Percentiles rank a stretch among this genome's conserved stretches.
Evolutionary conservation across 2,888 invertebrate genomes (phyloP).

Genomic region (Orchestes rusci): DNA sequence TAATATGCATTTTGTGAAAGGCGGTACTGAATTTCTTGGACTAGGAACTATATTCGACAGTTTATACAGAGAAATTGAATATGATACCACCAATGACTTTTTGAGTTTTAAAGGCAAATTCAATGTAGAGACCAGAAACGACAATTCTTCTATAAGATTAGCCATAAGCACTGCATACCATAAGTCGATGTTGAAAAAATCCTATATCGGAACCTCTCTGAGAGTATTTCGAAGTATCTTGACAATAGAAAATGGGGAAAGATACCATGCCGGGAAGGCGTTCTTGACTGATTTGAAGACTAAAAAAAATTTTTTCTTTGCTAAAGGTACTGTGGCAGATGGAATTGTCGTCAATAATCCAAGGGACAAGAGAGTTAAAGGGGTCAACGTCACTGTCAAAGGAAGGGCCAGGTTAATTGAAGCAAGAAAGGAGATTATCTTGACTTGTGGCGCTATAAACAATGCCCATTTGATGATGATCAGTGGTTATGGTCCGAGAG

Average conservation of each 20-base stretch:
- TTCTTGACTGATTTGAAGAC: slow-evolving; percentile 69
- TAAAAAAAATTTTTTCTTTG: slow-evolving; percentile 66
- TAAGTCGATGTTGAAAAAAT: background rate
- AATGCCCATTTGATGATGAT: slow-evolving; percentile 56
- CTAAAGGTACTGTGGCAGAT: slow-evolving; percentile 64
- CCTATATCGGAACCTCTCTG: slow-evolving; percentile 9
- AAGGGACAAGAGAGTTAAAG: slow-evolving; percentile 47
- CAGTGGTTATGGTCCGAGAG: slow-evolving; percentile 50
- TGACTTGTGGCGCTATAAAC: slow-evolving; percentile 53
- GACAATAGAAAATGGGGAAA: slow-evolving; percentile 25
- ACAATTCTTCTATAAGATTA: background rate
- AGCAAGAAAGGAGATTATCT: slow-evolving; percentile 45
- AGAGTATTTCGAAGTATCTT: slow-evolving; percentile 24
- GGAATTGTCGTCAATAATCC: slow-evolving; percentile 56
- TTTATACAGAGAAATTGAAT: too few species aligned
- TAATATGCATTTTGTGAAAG: slow-evolving; percentile 42
- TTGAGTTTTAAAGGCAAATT: slow-evolving; percentile 10
- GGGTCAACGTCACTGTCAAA: slow-evolving; percentile 28
- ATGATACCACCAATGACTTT: background rate
- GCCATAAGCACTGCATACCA: slow-evolving; percentile 9
- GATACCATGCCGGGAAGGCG: slow-evolving; percentile 52
- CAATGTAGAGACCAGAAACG: slow-evolving; percentile 1
- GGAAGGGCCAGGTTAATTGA: slow-evolving; percentile 23
- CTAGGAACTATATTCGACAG: too few species aligned
- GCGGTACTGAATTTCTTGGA: too few species aligned